phyloP scores from a whole-genome alignment of 2,797 vertebrate species.

The Myiotriccus ornatus region DNA sequence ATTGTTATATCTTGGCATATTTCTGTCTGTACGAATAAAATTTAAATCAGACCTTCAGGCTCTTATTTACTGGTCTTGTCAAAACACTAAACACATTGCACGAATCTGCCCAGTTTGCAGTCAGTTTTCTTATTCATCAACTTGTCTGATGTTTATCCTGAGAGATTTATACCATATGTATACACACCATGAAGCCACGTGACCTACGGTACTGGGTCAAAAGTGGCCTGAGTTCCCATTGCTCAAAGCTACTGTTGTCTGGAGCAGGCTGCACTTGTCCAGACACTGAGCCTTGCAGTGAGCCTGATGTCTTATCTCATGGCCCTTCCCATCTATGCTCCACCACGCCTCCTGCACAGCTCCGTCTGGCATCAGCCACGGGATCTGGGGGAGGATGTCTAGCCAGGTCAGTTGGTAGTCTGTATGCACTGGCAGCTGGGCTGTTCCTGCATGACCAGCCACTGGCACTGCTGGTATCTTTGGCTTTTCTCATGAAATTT shows the following conservation, averaged over 20 bases:
- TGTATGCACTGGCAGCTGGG: background rate
- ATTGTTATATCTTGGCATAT: background rate
- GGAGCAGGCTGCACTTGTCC: background rate
- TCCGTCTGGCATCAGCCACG: background rate
- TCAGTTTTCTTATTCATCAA: background rate
- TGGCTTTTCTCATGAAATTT: background rate
- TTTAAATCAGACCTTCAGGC: background rate
- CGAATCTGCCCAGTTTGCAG: background rate
- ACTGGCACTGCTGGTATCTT: background rate
- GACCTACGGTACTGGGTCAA: background rate
- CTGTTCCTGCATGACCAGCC: background rate
- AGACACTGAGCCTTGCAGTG: rapidly evolving
- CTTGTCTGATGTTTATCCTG: background rate
- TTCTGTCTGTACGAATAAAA: background rate
- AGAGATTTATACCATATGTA: background rate
- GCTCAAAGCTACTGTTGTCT: background rate
- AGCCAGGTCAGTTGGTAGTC: background rate
- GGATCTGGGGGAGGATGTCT: background rate
- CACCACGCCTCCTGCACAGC: background rate
- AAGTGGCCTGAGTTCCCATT: background rate
- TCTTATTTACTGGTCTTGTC: background rate
- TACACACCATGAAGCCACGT: background rate
- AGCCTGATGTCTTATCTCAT: rapidly evolving
- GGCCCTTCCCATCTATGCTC: background rate
- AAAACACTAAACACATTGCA: background rate